Percentiles rank a stretch among this genome's conserved stretches.
Conservation (phyloP, 2,113 vertebrate genomes). For the Mionectes macconnelli region DNA sequence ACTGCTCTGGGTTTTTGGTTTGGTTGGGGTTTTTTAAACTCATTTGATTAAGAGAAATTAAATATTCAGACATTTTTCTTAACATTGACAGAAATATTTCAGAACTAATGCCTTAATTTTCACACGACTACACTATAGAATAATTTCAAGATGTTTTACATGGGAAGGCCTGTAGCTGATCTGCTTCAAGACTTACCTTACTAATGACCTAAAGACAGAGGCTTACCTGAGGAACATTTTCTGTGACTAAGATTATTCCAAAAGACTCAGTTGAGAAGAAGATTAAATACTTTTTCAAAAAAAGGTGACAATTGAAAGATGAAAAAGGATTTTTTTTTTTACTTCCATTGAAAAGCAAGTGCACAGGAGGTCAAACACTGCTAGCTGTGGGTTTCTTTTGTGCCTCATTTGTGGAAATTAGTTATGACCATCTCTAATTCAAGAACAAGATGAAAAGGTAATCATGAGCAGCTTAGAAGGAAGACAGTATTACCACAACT, state of each 20-base stretch:
- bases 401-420: constrained; percentile 10
- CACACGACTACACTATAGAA: background rate
- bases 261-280: background rate
- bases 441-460: constrained; percentile 22
- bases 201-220: background rate
- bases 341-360: background rate
- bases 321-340: background rate
- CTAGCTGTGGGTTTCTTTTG: background rate
- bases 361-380: constrained; percentile 19
- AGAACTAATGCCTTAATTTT: background rate
- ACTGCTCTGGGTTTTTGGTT: background rate
- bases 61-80: background rate
- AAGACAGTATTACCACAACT: background rate
- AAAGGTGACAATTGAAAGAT: background rate
- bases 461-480: constrained; percentile 25
- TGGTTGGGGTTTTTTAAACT: background rate
- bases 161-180: background rate
- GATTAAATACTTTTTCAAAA: background rate
- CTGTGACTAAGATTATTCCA: background rate
- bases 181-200: background rate
- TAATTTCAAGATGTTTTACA: background rate
- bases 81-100: background rate
- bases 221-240: background rate
- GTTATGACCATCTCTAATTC: background rate
- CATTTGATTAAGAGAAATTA: background rate